phyloP scores from a whole-genome alignment of 2,888 invertebrate species.

The Papilio gigon region DNA sequence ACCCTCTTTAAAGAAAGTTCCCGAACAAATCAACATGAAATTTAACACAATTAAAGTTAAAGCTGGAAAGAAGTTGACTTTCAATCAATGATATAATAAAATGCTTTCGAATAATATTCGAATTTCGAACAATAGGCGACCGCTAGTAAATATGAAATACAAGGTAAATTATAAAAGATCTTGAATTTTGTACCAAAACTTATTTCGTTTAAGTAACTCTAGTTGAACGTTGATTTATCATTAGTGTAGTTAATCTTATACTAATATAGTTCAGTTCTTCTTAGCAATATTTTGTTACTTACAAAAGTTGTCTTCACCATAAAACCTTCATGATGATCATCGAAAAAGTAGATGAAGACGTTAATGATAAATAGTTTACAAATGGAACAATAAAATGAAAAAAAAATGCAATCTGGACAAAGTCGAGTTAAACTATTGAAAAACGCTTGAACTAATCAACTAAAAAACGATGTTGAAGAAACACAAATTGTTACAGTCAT shows the following conservation, averaged over 20 bases:
- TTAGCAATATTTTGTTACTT: neutral
- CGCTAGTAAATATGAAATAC: no score
- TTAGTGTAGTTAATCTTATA: slow-evolving; percentile 4
- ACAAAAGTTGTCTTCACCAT: neutral
- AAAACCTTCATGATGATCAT: neutral
- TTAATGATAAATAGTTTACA: neutral
- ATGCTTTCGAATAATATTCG: no score
- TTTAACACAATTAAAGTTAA: no score
- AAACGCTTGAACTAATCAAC: neutral
- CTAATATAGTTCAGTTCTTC: neutral
- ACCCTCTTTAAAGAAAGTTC: no score
- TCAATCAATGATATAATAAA: no score
- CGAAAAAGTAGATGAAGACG: neutral
- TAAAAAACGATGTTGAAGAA: slow-evolving; percentile 34
- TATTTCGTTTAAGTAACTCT: slow-evolving; percentile 37
- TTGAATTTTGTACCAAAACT: neutral
- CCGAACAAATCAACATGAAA: no score
- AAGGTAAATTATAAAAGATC: neutral
- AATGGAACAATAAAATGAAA: no score
- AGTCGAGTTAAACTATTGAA: no score
- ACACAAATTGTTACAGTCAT: slow-evolving; percentile 37
- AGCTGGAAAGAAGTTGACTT: no score
- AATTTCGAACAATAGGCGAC: no score
- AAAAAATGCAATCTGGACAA: no score
- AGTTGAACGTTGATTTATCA: slow-evolving; percentile 10